Conservation (phyloP, 2,888 invertebrate genomes). For the Stenodera caucasica region DNA sequence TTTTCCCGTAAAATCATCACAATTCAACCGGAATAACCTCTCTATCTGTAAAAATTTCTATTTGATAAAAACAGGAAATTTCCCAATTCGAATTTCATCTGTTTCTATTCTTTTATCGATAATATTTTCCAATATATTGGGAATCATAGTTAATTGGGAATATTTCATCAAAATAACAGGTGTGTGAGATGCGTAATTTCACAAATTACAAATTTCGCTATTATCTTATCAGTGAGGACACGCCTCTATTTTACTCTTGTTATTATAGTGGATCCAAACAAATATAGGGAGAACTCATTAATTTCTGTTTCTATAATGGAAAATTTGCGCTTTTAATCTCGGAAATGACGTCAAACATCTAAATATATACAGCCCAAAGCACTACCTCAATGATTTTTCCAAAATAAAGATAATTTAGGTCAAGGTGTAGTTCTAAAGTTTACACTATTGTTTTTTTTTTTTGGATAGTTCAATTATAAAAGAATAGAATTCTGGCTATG, state of each 20-base stretch:
- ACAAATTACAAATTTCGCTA: neutral
- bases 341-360: neutral
- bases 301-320: neutral
- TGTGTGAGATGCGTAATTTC: neutral
- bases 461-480: neutral
- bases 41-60: neutral
- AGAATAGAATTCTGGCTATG: no score
- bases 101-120: no score
- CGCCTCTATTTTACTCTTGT: neutral
- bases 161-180: neutral
- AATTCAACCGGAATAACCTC: neutral
- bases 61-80: neutral
- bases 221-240: slow-evolving; percentile 1
- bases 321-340: no score
- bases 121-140: no score
- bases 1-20: neutral
- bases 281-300: neutral
- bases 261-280: neutral
- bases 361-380: neutral
- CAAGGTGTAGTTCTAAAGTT: neutral
- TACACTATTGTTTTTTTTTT: neutral
- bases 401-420: neutral
- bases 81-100: neutral
- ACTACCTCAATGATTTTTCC: neutral
- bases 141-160: neutral